These are phyloP conservation scores for Idaea aversata DNA, from an alignment of 2,888 invertebrate genomes.

Conservation along the genomic window DNA sequence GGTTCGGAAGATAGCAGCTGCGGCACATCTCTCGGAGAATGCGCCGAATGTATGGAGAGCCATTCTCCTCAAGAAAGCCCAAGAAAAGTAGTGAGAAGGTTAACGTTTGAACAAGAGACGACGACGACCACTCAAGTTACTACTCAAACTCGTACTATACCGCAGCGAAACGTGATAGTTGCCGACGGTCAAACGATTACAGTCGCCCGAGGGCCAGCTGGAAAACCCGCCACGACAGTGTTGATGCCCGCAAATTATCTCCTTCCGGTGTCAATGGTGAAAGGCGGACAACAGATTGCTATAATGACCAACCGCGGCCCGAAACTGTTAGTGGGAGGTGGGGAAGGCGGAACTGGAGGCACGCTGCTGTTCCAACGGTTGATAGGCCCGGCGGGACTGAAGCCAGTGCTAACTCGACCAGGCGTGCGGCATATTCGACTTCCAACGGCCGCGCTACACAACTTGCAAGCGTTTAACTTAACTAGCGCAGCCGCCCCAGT, in stretches of 20 bases:
- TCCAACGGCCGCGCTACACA: slow-evolving; percentile 69
- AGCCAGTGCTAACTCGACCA: slow-evolving; percentile 75
- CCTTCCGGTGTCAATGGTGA: slow-evolving; percentile 85
- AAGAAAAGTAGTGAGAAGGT: slow-evolving; percentile 66
- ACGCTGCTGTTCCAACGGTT: slow-evolving; percentile 84
- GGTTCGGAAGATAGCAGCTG: slow-evolving; percentile 89
- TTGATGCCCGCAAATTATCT: slow-evolving; percentile 87
- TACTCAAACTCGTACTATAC: slow-evolving; percentile 46
- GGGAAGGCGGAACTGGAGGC: slow-evolving; percentile 79
- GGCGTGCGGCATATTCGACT: slow-evolving; percentile 78
- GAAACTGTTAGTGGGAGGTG: slow-evolving; percentile 69
- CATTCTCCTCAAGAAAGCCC: slow-evolving; percentile 80
- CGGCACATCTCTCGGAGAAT: slow-evolving; percentile 81
- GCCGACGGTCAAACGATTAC: slow-evolving; percentile 84
- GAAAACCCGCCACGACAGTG: slow-evolving; percentile 83
- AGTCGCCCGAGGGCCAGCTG: slow-evolving; percentile 80
- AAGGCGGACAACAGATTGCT: slow-evolving; percentile 86
- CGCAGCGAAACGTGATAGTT: slow-evolving; percentile 81
- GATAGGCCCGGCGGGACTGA: slow-evolving; percentile 82
- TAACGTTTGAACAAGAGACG: slow-evolving; percentile 73
- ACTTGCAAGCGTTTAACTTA: slow-evolving; percentile 66
- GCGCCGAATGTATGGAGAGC: slow-evolving; percentile 75
- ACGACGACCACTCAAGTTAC: slow-evolving; percentile 46
- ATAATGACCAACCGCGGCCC: slow-evolving; percentile 86
- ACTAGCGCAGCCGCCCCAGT: slow-evolving; percentile 55